Percentiles rank a stretch among this genome's conserved stretches.
Conservation (phyloP, 2,113 vertebrate species). For the Amia ocellicauda region DNA sequence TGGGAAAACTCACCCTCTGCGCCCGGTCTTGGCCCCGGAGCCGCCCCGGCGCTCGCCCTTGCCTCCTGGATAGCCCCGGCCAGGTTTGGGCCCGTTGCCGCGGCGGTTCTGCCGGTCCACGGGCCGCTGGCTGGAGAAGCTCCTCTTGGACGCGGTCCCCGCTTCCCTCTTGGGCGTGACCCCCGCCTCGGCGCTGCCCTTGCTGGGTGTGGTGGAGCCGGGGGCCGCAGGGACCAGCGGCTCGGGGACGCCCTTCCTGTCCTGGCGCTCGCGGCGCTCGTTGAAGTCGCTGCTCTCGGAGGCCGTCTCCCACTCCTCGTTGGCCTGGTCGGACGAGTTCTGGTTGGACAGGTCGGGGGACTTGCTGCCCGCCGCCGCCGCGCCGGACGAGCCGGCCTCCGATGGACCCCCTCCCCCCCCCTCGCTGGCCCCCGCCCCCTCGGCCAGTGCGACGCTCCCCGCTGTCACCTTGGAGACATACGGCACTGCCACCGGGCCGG, state of each 20-base stretch:
- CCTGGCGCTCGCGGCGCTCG: constrained; percentile 90
- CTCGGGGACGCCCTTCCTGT: constrained; percentile 76
- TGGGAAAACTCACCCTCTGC: constrained; percentile 92
- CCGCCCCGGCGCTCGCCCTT: constrained; percentile 86
- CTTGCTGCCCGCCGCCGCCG: constrained; percentile 77
- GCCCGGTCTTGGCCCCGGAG: constrained; percentile 74
- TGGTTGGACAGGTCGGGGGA: constrained; percentile 97
- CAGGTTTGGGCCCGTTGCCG: constrained; percentile 82
- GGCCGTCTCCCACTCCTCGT: constrained; percentile 98
- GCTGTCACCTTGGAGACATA: constrained; percentile 1
- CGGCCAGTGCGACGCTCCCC: constrained; percentile 30
- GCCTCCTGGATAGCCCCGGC: constrained; percentile 83
- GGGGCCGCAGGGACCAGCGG: constrained; percentile 30
- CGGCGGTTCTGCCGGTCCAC: constrained; percentile 88
- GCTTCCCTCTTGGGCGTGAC: constrained; percentile 70
- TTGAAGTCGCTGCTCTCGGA: constrained; percentile 98
- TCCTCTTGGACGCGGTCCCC: constrained; percentile 76
- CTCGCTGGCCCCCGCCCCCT: constrained; percentile 37
- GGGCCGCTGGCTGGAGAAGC: constrained; percentile 93
- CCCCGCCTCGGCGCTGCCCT: constrained; percentile 64
- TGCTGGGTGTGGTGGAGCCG: constrained; percentile 67
- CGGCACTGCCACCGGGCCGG: constrained; percentile 55
- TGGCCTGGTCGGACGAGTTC: constrained; percentile 98
- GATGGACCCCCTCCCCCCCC: constrained; percentile 36
- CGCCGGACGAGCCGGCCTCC: constrained; percentile 41